Evolutionary conservation across 2,888 invertebrate species (phyloP).

Genomic region (Atherix ibis): DNA sequence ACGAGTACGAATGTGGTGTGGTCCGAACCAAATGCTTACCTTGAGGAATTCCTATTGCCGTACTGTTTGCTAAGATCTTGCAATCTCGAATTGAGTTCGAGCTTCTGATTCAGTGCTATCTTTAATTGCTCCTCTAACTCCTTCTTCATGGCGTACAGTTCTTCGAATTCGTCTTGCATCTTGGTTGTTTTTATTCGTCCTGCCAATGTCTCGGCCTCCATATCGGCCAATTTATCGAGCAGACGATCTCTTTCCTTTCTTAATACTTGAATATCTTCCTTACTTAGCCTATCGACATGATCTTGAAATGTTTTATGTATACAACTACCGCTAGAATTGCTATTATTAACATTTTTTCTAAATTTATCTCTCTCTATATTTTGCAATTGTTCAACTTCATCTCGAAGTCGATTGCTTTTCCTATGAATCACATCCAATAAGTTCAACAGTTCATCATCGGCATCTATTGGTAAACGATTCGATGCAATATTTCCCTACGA

Average conservation of each 20-base stretch:
- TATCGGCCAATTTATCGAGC: constrained; percentile 55
- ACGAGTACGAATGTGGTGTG: neutral
- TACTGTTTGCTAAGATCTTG: constrained; percentile 35
- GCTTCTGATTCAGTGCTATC: constrained; percentile 38
- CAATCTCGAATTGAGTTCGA: constrained; percentile 41
- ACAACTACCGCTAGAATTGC: constrained; percentile 9
- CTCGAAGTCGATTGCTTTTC: constrained; percentile 52
- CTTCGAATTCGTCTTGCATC: constrained; percentile 46
- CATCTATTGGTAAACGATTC: constrained; percentile 27
- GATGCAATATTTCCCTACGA: constrained; percentile 23
- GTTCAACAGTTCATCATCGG: constrained; percentile 70
- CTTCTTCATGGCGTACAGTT: constrained; percentile 39
- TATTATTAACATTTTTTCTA: constrained; percentile 8
- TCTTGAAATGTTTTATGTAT: constrained; percentile 23
- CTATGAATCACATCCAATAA: constrained; percentile 74
- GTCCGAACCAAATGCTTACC: constrained; percentile 17
- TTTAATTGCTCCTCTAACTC: constrained; percentile 45
- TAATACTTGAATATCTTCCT: constrained; percentile 43
- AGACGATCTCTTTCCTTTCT: constrained; percentile 60
- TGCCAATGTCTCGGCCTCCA: constrained; percentile 58
- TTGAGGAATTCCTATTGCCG: constrained; percentile 29
- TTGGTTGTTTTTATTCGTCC: constrained; percentile 48
- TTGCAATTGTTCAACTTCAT: constrained; percentile 53
- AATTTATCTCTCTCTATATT: constrained; percentile 24
- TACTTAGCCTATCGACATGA: constrained; percentile 25